Evolutionary conservation across 2,888 invertebrate species (phyloP).

Genomic region (Charanyca ferruginea): DNA sequence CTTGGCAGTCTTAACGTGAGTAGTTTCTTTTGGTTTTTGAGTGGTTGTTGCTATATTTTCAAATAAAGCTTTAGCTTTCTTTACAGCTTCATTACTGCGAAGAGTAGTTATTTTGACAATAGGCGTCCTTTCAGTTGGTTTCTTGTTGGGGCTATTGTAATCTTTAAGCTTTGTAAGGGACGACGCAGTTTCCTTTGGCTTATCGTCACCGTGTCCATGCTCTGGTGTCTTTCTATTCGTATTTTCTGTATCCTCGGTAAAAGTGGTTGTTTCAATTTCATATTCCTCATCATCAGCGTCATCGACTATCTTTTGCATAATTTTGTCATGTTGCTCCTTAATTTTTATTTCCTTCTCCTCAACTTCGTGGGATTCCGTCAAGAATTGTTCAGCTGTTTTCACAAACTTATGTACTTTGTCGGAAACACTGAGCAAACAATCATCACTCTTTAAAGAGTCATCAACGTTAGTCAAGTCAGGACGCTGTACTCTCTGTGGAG

Average conservation of each 20-base stretch:
- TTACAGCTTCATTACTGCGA: conserved; percentile 92
- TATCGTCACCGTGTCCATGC: conserved; percentile 61
- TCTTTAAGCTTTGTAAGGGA: conserved; percentile 76
- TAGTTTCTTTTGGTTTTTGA: conserved; percentile 75
- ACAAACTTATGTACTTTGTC: conserved; percentile 93
- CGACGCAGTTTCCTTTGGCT: conserved; percentile 74
- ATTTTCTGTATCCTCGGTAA: conserved; percentile 52
- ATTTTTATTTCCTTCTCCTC: conserved; percentile 84
- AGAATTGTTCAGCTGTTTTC: conserved; percentile 91
- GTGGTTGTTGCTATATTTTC: conserved; percentile 91
- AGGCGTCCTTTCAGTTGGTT: conserved; percentile 74
- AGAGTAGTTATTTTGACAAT: conserved; percentile 84
- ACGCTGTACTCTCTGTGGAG: conserved; percentile 82
- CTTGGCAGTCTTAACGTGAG: conserved; percentile 78
- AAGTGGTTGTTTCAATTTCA: conserved; percentile 62
- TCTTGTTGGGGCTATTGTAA: conserved; percentile 68
- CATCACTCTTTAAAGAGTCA: conserved; percentile 90
- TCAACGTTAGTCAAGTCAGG: conserved; percentile 91
- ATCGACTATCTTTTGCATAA: conserved; percentile 81
- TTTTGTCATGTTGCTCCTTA: conserved; percentile 87
- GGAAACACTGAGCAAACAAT: conserved; percentile 92
- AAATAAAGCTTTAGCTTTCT: conserved; percentile 93
- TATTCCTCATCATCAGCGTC: conserved; percentile 70
- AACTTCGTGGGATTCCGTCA: conserved; percentile 77
- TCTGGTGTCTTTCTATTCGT: conserved; percentile 54